A percentile compares a stretch with the other conserved stretches of the same genome.
phyloP scores from a whole-genome alignment of 2,888 invertebrate species.

The Ctenicera cuprea region DNA sequence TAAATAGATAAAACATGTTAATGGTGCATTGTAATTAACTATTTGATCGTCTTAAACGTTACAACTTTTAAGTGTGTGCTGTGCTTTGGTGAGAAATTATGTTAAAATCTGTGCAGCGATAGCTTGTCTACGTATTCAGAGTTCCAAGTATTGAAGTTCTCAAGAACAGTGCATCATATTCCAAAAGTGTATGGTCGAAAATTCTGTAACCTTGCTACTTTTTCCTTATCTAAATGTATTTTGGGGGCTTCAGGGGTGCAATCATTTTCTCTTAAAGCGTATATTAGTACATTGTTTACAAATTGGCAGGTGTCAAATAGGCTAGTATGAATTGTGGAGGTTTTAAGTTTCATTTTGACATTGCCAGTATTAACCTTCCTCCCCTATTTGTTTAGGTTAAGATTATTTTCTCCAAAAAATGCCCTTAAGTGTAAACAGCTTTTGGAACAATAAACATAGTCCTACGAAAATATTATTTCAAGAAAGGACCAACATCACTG shows the following conservation, averaged over 20 bases:
- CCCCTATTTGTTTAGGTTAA: slow-evolving; percentile 15
- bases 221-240: slow-evolving; percentile 24
- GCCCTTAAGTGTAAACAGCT: neutral
- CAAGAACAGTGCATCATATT: slow-evolving; percentile 68
- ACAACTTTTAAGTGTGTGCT: slow-evolving; percentile 3
- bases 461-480: neutral
- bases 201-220: slow-evolving; percentile 46
- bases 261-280: neutral
- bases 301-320: slow-evolving; percentile 28
- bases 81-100: slow-evolving; percentile 34
- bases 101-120: slow-evolving; percentile 42
- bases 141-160: slow-evolving; percentile 69
- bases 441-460: neutral
- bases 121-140: slow-evolving; percentile 65
- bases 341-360: slow-evolving; percentile 13
- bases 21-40: slow-evolving; percentile 9
- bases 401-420: neutral
- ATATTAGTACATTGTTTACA: slow-evolving; percentile 35
- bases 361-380: neutral
- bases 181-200: slow-evolving; percentile 62
- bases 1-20: slow-evolving; percentile 37
- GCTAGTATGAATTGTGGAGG: slow-evolving; percentile 12
- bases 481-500: neutral
- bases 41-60: neutral
- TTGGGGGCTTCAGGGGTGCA: slow-evolving; percentile 2